Evolutionary conservation across 92 coral and sea anemone species (phyloP).

Genomic region (Galaxea fascicularis): DNA sequence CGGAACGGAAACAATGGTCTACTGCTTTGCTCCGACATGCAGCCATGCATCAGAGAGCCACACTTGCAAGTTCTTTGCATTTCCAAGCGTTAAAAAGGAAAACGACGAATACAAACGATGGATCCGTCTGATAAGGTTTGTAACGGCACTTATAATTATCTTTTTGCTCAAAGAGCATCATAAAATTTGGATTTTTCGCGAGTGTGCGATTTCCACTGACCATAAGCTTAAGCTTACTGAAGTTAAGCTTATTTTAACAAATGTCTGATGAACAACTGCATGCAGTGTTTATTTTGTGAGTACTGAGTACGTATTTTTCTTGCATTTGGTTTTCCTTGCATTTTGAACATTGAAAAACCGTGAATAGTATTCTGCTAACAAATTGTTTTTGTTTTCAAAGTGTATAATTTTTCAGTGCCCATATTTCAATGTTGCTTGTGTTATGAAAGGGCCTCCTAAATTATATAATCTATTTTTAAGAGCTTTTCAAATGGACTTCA

Average conservation of each 20-base stretch:
- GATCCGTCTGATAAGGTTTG: constrained; percentile 43
- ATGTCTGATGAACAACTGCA: constrained; percentile 31
- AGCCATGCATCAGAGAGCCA: constrained; percentile 39
- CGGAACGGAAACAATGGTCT: constrained; percentile 25
- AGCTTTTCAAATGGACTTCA: too few species aligned
- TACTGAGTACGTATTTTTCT: constrained; percentile 13
- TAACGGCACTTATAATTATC: constrained; percentile 15
- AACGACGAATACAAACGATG: too few species aligned
- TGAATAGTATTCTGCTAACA: constrained; percentile 18
- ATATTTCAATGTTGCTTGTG: too few species aligned
- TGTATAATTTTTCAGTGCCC: constrained; percentile 9
- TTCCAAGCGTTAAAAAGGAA: too few species aligned
- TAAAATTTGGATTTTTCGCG: constrained; percentile 2
- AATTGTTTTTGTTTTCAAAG: constrained; percentile 21
- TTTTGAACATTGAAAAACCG: constrained; percentile 17
- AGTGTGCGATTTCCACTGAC: constrained; percentile 20
- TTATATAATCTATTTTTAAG: too few species aligned
- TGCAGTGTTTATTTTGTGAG: constrained; percentile 30
- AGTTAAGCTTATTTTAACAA: neutral
- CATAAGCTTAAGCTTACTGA: constrained; percentile 1
- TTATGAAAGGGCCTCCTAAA: too few species aligned
- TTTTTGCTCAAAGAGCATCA: neutral
- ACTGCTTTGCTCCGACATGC: constrained; percentile 38
- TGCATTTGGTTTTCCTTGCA: constrained; percentile 6
- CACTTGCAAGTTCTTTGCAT: constrained; percentile 39